These are phyloP conservation scores for Temnothorax curvispinosus DNA, from an alignment of 1,140 invertebrate species.

Conservation along the genomic window DNA sequence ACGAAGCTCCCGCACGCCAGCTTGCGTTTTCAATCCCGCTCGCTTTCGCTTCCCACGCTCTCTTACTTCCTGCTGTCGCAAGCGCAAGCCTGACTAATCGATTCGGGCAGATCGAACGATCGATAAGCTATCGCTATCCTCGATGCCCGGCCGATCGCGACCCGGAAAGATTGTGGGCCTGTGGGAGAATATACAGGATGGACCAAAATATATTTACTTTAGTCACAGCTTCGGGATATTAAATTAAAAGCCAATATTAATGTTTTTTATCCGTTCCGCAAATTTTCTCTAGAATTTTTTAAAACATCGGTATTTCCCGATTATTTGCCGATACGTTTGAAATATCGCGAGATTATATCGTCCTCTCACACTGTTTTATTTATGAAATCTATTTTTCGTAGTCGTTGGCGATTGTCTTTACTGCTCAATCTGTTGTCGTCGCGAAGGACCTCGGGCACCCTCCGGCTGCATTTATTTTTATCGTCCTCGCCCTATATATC, in stretches of 20 bases:
- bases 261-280: neutral
- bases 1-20: slow-evolving; percentile 53
- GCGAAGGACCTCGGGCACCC: slow-evolving; percentile 51
- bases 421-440: slow-evolving; percentile 65
- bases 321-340: neutral
- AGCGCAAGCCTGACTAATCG: slow-evolving; percentile 53
- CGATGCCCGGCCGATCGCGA: neutral
- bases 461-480: slow-evolving; percentile 69
- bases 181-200: neutral
- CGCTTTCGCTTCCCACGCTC: slow-evolving; percentile 59
- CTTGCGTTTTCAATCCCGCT: slow-evolving; percentile 37
- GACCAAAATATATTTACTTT: neutral
- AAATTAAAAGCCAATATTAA: neutral
- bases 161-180: neutral
- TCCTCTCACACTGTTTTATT: neutral
- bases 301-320: neutral
- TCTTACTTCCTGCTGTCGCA: slow-evolving; percentile 42
- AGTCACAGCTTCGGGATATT: neutral
- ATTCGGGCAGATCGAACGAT: slow-evolving; percentile 43
- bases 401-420: neutral
- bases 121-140: slow-evolving; percentile 50
- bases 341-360: neutral
- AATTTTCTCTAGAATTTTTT: neutral
- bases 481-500: slow-evolving; percentile 63
- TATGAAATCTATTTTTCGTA: slow-evolving; percentile 29